Base-by-base conservation (phyloP, 2,113 vertebrate genomes). In the Andinoacara biseriatus region DNA sequence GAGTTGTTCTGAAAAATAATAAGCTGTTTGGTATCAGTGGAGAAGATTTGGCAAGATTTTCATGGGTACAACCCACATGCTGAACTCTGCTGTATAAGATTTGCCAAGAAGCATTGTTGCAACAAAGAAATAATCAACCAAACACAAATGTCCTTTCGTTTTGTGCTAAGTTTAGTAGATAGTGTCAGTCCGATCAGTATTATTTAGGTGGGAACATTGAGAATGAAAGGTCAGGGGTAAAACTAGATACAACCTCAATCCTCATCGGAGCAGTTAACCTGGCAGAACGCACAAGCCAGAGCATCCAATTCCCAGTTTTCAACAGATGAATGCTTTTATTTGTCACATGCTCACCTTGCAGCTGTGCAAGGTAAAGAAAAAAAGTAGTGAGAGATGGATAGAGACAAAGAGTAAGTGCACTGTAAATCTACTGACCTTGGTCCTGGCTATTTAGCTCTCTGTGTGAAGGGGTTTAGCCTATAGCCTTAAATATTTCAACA, bases 401-500 rank as follows among this genome's bases (percentile, higher is more conserved):
- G 58, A 84, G 77, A 90, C 60, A 83, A 43, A 81, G 82, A 78
- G 38, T 58, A 61, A 80, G 67, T 54, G 63, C 13, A 49, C 74
- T 54, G 80, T 90, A 88, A 86, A 90, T 89, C 83, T 85, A 74
- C 72, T 93, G 90, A 94, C 92, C 93, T 94, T 94, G 90, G 76
- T 87, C 81, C 33, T 80, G 76, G 76, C 82, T 91, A 82, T 87
- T 89, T 89, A 87, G 76, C 89, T 89, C 88, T 80, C 85, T 52
- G 74, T 86, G 86, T 84, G 82, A 89, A 74, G 57, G 80, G 80
- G 52, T 90, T 93, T 90, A 89, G 90, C 92, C 90, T 88, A 61
- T 83, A 90, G 83, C 84, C 90, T 86, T 95, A 90, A 95, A 94
- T 93, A 94, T 94, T 93, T 94, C 89, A 93, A 58, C 63, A 58